These are phyloP conservation scores for Gandaritis pyraliata DNA, from an alignment of 2,888 invertebrate species.

Conservation along the genomic window DNA sequence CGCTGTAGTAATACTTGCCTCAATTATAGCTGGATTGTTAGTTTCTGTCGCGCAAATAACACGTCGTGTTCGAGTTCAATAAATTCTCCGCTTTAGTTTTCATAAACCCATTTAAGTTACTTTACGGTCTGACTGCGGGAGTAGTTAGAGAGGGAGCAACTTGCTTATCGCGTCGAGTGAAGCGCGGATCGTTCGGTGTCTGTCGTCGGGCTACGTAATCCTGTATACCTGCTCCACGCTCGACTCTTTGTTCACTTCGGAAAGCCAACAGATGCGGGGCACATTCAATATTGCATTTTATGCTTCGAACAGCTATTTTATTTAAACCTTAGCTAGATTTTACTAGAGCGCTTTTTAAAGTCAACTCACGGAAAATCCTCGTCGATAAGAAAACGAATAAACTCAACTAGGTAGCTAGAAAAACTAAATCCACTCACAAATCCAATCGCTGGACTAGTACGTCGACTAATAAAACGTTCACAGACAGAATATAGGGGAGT, in stretches of 20 bases:
- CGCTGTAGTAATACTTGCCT: constrained; percentile 26
- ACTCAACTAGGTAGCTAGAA: constrained; percentile 33
- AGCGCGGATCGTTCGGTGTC: constrained; percentile 39
- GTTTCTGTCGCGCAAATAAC: constrained; percentile 35
- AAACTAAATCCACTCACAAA: constrained; percentile 47
- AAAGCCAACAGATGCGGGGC: constrained; percentile 61
- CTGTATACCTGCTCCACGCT: constrained; percentile 73
- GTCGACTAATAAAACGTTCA: constrained; percentile 79
- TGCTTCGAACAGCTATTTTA: constrained; percentile 22
- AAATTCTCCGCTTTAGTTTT: constrained; percentile 68
- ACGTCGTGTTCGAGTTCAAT: constrained; percentile 40
- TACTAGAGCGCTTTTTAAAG: constrained; percentile 56
- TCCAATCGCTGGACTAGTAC: constrained; percentile 68
- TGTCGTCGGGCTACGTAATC: constrained; percentile 43
- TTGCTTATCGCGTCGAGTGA: constrained; percentile 45
- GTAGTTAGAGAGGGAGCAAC: constrained; percentile 33
- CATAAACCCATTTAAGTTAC: constrained; percentile 76
- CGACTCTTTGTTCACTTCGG: constrained; percentile 69
- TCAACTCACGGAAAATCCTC: constrained; percentile 44
- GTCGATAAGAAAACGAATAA: constrained; percentile 27
- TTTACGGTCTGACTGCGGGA: constrained; percentile 56
- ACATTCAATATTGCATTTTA: constrained; percentile 31
- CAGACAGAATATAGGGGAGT: constrained; percentile 76
- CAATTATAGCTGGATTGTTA: constrained; percentile 27
- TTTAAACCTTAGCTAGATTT: constrained; percentile 24